Evolutionary conservation across 1,140 invertebrate species (phyloP), one percentile per base, ranked within the genome.

Genomic region (Chelonus insularis): DNA sequence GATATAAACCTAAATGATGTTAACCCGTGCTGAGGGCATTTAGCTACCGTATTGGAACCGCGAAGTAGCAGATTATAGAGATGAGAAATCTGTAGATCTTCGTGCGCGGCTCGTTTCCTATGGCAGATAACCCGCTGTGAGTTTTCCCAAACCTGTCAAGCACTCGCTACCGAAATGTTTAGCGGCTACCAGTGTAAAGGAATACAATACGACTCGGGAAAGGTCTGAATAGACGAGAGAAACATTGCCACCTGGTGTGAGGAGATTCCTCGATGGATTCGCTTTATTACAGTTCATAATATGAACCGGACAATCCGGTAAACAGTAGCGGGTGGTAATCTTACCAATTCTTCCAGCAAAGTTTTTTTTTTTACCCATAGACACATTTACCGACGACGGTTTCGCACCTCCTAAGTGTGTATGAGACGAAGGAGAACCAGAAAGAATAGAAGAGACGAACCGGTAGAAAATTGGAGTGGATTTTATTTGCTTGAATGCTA

Each of bases 121-220:
- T 43, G 2, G 3, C 1, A 25, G 54, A 51, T 63, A 43, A 55
- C 71, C 71, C 64, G 70, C 70, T 65, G 72, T 48, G 70, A 73
- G 65, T 73, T 72, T 72, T 62, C 63, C 64, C 66, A 72, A 72
- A 70, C 70, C 65, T 72, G 72, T 74, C 67, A 67, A 65, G 56
- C 45, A 66, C 56, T 47, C 39, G 47, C 67, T 52, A 60, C 34
- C 55, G 4, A 36, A 47, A 48, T 34, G 45, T 54, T 12, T 32
- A 32, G 21, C 39, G 14, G 58, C 47, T 18, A 57, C n/a, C n/a
- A n/a, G 36, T 12, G 23, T 16, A 45, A 57, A 48, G 25, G 14
- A 23, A 37, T 16, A 25, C 41, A 48, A 18, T 21, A 12, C 25
- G 14, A 29, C 25, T 29, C 48, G 14, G 16, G 45, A n/a, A 47